Conservation (phyloP, 2,113 vertebrate genomes). For the Asarcornis scutulata region DNA sequence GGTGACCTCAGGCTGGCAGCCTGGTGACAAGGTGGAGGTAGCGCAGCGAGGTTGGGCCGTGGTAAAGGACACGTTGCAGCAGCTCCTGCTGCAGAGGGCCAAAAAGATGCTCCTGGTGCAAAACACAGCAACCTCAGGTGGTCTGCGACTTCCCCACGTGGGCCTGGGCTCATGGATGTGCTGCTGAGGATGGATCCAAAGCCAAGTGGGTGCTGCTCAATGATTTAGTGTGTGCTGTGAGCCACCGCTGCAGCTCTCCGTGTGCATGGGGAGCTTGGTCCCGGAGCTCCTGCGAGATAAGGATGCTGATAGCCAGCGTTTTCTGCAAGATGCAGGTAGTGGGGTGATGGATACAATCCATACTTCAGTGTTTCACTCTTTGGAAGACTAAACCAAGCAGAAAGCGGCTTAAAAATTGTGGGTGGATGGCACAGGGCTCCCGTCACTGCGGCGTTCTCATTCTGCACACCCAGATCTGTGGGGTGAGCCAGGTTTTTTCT, state of each 20-base stretch:
- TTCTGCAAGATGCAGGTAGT: fast-evolving
- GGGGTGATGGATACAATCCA: not conserved
- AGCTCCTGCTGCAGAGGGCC: fast-evolving
- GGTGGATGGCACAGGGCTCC: not conserved
- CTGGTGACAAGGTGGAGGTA: no score
- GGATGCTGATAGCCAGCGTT: not conserved
- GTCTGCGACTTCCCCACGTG: no score
- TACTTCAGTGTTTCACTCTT: no score
- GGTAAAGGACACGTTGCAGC: not conserved
- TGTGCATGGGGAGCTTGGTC: no score
- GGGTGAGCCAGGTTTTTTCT: not conserved
- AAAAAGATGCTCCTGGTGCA: not conserved
- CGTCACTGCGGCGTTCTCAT: fast-evolving
- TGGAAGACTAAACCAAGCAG: not conserved
- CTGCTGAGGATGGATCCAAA: no score
- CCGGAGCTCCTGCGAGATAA: no score
- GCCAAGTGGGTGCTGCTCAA: no score
- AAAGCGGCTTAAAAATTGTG: not conserved
- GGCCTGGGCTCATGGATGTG: no score
- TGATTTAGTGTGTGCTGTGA: no score
- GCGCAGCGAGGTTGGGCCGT: not conserved
- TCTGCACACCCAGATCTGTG: not conserved
- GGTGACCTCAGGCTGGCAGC: not conserved
- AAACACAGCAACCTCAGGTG: no score
- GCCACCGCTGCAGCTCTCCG: no score